A percentile compares a stretch with the other conserved stretches of the same genome.
Evolutionary conservation across 2,888 invertebrate genomes (phyloP).

Genomic region (Lasioglossum figueresi): DNA sequence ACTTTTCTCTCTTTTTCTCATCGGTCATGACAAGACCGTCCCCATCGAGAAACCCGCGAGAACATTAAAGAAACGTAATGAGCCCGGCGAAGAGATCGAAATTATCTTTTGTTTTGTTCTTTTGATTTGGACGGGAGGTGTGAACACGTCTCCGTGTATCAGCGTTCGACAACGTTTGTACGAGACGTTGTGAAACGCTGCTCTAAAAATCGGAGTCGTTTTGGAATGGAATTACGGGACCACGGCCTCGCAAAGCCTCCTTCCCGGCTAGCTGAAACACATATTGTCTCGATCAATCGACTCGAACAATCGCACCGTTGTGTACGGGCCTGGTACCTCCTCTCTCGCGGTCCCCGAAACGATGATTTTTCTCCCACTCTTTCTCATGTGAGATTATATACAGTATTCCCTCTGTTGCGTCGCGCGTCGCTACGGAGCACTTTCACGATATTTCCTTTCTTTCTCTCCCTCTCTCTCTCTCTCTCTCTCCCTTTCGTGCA

Average conservation of each 20-base stretch:
- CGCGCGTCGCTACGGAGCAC: background rate
- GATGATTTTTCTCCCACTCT: background rate
- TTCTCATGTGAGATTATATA: background rate
- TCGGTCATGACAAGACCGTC: conserved; percentile 77
- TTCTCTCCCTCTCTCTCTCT: background rate
- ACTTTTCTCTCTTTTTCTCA: conserved; percentile 67
- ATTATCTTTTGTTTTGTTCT: background rate
- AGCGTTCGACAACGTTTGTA: conserved; percentile 73
- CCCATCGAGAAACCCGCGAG: conserved; percentile 76
- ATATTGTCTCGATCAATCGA: conserved; percentile 75
- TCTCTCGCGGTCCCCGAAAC: background rate
- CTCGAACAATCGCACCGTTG: conserved; percentile 40
- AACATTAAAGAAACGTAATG: conserved; percentile 68
- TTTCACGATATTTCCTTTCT: background rate
- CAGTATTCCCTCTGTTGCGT: background rate
- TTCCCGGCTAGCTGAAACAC: conserved; percentile 81
- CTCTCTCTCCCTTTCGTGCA: background rate
- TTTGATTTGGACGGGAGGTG: conserved; percentile 26
- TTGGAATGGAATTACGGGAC: conserved; percentile 68
- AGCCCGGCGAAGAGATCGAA: conserved; percentile 39
- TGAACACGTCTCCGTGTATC: conserved; percentile 46
- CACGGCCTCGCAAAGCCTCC: conserved; percentile 83
- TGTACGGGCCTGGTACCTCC: conserved; percentile 25
- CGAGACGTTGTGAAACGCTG: conserved; percentile 70
- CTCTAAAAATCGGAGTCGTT: conserved; percentile 65